Evolutionary conservation across 23 tunicate genomes (phyloP).

Genomic region (Halocynthia aurantium): DNA sequence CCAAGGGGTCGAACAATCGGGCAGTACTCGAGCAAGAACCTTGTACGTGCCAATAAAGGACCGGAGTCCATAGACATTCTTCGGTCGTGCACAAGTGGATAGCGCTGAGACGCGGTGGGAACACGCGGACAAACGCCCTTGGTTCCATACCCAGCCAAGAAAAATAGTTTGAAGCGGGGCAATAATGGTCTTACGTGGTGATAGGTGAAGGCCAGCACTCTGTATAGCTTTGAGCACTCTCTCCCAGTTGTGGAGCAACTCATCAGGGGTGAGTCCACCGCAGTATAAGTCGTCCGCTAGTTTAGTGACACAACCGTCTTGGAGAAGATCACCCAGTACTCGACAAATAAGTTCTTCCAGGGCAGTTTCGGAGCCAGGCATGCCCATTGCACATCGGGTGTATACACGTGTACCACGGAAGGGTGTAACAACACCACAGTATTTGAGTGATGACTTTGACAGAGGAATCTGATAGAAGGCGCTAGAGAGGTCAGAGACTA

Average conservation of each 20-base stretch:
- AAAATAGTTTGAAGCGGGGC: neutral
- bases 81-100: neutral
- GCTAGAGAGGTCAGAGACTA: neutral
- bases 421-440: conserved; percentile 3
- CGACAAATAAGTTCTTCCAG: neutral
- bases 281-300: conserved; percentile 1
- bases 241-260: neutral
- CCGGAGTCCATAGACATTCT: neutral
- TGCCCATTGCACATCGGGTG: neutral
- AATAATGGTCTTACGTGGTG: neutral
- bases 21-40: neutral
- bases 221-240: neutral
- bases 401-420: neutral
- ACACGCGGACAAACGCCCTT: neutral
- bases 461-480: neutral
- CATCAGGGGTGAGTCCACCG: neutral
- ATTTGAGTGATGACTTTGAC: neutral
- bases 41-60: neutral
- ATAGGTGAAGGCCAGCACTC: neutral
- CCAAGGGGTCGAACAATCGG: neutral
- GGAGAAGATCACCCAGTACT: neutral
- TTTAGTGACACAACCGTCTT: neutral
- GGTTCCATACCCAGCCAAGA: neutral
- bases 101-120: neutral
- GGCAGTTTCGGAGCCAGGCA: conserved; percentile 6